A percentile compares a stretch with the other conserved stretches of the same genome.
These are phyloP conservation scores for Oscheius sp. DNA, from an alignment of 2,888 invertebrate species.

Conservation along the genomic window DNA sequence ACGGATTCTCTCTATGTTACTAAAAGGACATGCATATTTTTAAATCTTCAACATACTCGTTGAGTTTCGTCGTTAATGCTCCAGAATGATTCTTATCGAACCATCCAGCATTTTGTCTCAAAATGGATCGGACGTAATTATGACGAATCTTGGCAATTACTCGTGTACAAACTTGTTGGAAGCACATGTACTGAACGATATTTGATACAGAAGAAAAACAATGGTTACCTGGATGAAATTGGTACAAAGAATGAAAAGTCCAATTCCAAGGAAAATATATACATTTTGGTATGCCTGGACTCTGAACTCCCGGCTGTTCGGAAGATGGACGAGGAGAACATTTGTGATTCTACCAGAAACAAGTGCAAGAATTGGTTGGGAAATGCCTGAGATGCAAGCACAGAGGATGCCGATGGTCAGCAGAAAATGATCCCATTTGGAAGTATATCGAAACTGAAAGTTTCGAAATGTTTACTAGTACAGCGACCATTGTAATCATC, in stretches of 20 bases:
- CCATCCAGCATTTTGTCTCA: conserved; percentile 64
- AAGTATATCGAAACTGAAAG: conserved; percentile 58
- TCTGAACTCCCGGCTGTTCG: conserved; percentile 49
- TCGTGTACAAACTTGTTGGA: conserved; percentile 56
- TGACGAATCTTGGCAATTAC: conserved; percentile 54
- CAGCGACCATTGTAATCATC: not conserved
- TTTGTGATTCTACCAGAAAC: conserved; percentile 59
- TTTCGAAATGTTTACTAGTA: not conserved
- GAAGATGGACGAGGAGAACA: conserved; percentile 51
- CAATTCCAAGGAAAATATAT: conserved; percentile 62
- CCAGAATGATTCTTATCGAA: conserved; percentile 61
- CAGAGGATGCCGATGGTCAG: conserved; percentile 52
- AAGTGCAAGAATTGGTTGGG: conserved; percentile 57
- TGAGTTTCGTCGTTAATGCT: conserved; percentile 54
- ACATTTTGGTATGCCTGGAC: conserved; percentile 56
- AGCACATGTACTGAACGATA: conserved; percentile 58
- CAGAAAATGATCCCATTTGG: conserved; percentile 46
- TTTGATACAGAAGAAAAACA: not conserved
- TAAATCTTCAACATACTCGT: conserved; percentile 47
- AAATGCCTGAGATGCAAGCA: conserved; percentile 51
- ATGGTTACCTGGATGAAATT: conserved; percentile 55
- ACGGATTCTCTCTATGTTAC: conserved; percentile 54
- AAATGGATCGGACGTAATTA: conserved; percentile 48
- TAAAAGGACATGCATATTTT: conserved; percentile 17
- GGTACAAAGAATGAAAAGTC: conserved; percentile 48